Percentiles rank a stretch among this genome's conserved stretches.
These are phyloP conservation scores for Lucinisca nassula DNA, from an alignment of 2,888 invertebrate genomes.

Conservation along the genomic window DNA sequence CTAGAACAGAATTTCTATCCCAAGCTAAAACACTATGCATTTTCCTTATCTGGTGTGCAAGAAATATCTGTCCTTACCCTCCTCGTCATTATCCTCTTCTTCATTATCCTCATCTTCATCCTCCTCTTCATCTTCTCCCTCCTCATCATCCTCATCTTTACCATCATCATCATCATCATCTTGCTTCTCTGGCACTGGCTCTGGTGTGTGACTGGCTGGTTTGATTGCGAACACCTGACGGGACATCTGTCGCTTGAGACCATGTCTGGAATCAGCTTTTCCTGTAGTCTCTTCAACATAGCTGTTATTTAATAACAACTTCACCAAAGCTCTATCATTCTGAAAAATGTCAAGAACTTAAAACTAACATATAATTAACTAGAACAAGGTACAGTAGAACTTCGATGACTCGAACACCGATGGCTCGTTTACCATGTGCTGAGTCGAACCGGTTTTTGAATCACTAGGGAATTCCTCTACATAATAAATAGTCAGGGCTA, in stretches of 20 bases:
- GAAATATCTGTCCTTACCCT: too few species aligned
- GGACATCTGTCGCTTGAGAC: slow-evolving; percentile 77
- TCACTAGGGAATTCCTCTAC: too few species aligned
- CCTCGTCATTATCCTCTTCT: slow-evolving; percentile 33
- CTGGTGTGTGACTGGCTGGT: slow-evolving; percentile 47
- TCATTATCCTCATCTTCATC: slow-evolving; percentile 74
- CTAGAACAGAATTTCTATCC: too few species aligned
- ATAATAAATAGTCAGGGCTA: too few species aligned
- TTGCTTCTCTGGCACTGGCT: slow-evolving; percentile 52
- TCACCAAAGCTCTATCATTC: slow-evolving; percentile 88
- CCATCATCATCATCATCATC: slow-evolving; percentile 61
- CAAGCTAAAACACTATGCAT: too few species aligned
- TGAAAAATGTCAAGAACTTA: too few species aligned
- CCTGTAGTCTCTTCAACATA: slow-evolving; percentile 79
- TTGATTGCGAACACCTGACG: slow-evolving; percentile 78
- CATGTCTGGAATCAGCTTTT: neutral
- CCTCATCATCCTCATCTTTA: slow-evolving; percentile 60
- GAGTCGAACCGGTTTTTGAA: too few species aligned
- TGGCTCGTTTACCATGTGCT: too few species aligned
- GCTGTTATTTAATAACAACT: slow-evolving; percentile 86
- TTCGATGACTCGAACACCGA: too few species aligned
- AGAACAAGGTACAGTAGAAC: too few species aligned
- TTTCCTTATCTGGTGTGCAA: too few species aligned
- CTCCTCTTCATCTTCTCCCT: slow-evolving; percentile 62
- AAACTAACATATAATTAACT: too few species aligned